Evolutionary conservation across 2,113 vertebrate species (phyloP), one percentile per base, ranked within the genome.

Genomic region (Leptosomus discolor): DNA sequence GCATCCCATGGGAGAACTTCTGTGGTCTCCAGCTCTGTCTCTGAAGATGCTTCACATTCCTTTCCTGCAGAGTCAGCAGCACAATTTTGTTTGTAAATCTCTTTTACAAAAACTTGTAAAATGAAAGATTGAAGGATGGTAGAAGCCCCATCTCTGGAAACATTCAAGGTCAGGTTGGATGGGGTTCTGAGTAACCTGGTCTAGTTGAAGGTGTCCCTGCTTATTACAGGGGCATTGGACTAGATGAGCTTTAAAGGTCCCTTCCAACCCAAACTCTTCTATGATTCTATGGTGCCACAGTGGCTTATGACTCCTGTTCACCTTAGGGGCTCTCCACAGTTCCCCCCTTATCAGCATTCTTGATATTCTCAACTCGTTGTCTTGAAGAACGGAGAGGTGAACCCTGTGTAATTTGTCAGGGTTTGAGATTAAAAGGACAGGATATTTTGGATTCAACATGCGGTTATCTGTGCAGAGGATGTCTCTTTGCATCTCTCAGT

Each of bases 141-240:
- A 0, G 1, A 56, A 29, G 21, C 9, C 5, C 29, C 6, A 7
- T 8, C 16, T 41, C 56, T 24, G 9, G 36, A 71, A 15, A 51
- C 5, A 29, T 65, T 56, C 36, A 6, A 19, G 21, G 8, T 27
- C 39, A 69, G 23, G 20, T 20, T 83, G 37, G 14, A 87, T 0
- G 0, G 6, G 46, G 30, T 27, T 69, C 29, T 37, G 58, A 54
- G 39, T 9, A 48, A 48, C n/a, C 41, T 41, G 22, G 15, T 46
- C 13, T 46, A 13, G n/a, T 71, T 36, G 32, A 23, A 51, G 56
- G 16, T 36, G 46, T 24, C 30, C 6, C 43, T 67, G 61, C 15
- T 19, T 8, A 17, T 27, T 5, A 22, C 21, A 54, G 16, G 21
- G 43, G 12, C 1, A 15, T 24, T 73, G 57, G 21, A 37, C 21